Evolutionary conservation across 2,113 vertebrate genomes (phyloP).

Genomic region (Cepphus grylle): DNA sequence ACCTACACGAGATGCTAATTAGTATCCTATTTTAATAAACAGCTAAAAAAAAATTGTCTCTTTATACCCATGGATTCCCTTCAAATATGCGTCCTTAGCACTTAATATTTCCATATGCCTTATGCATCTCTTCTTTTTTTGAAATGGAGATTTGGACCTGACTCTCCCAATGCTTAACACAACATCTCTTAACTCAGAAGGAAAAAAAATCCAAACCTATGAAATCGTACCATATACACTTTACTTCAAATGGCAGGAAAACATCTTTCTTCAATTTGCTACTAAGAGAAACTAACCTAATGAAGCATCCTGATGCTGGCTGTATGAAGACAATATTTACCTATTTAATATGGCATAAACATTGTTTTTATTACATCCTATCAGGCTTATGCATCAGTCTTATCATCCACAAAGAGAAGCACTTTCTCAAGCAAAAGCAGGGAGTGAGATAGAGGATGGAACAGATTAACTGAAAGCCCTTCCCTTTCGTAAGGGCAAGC

Average conservation of each 20-base stretch:
- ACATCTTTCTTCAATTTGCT: background rate
- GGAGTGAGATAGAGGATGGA: background rate
- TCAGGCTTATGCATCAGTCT: background rate
- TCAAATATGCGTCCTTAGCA: background rate
- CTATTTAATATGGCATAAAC: background rate
- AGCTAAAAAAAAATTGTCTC: background rate
- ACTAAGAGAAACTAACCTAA: background rate
- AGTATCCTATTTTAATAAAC: background rate
- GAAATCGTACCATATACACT: background rate
- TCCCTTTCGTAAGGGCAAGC: background rate
- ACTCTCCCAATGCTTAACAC: background rate
- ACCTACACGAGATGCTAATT: background rate
- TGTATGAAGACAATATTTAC: background rate
- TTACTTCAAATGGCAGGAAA: background rate
- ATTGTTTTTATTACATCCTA: background rate
- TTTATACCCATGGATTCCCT: background rate
- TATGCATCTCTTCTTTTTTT: background rate
- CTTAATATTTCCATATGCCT: background rate
- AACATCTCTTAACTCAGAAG: background rate
- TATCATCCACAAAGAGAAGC: background rate
- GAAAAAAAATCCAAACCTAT: background rate
- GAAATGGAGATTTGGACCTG: background rate
- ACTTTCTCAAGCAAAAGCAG: background rate
- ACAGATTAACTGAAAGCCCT: background rate
- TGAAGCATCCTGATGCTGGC: background rate